A percentile compares a stretch with the other conserved stretches of the same genome.
Evolutionary conservation across 30 jellyfish, hydroid and myxozoan genomes (phyloP).

Genomic region (Mastigias papua): DNA sequence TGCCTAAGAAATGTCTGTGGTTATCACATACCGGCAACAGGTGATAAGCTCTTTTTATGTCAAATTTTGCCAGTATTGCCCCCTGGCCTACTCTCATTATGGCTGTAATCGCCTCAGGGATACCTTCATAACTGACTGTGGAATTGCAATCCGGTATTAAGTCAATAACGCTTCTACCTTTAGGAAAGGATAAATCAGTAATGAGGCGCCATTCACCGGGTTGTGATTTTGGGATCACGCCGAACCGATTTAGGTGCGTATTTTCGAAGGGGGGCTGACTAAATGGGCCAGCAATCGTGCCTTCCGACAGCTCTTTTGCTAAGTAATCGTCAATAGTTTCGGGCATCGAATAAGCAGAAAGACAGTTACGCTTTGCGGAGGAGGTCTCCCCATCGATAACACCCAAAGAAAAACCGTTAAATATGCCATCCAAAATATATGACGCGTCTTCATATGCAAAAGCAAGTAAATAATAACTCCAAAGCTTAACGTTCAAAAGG

Average conservation of each 20-base stretch:
- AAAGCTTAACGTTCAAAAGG: not conserved
- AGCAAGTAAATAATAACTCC: not conserved
- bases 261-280: slow-evolving; percentile 39
- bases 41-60: too few species aligned
- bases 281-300: slow-evolving; percentile 84
- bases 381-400: not conserved
- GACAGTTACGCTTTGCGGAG: slow-evolving; percentile 60
- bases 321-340: slow-evolving; percentile 39
- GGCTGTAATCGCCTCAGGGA: too few species aligned
- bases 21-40: slow-evolving; percentile 39
- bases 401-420: slow-evolving; percentile 14
- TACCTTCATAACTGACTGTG: too few species aligned
- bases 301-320: slow-evolving; percentile 40
- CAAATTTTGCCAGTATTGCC: slow-evolving; percentile 46
- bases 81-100: slow-evolving; percentile 56
- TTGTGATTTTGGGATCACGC: slow-evolving; percentile 31
- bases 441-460: too few species aligned
- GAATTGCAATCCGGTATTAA: slow-evolving; percentile 10
- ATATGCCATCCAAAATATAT: not conserved
- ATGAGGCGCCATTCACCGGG: slow-evolving; percentile 8
- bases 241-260: slow-evolving; percentile 57
- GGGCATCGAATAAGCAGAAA: slow-evolving; percentile 51
- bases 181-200: slow-evolving; percentile 59
- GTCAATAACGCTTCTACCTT: slow-evolving; percentile 47
- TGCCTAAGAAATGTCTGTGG: slow-evolving; percentile 35